A percentile compares a stretch with the other conserved stretches of the same genome.
Conservation (phyloP, 2,113 vertebrate species). For the Globicephala melas region DNA sequence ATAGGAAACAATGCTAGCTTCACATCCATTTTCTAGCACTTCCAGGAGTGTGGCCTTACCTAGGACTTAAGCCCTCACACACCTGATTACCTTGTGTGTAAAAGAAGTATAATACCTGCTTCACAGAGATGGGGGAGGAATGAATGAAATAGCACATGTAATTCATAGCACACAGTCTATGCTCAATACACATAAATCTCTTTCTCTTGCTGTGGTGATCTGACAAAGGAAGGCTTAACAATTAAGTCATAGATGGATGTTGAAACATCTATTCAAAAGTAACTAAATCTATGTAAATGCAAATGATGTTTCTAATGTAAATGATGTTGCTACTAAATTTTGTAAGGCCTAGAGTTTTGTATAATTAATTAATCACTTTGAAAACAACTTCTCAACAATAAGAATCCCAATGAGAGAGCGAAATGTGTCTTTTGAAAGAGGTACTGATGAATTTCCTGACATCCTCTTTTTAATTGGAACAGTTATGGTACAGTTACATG, state of each 20-base stretch:
- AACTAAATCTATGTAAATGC: slow-evolving; percentile 43
- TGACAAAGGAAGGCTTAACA: background rate
- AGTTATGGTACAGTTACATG: background rate
- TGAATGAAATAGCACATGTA: background rate
- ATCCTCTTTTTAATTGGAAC: background rate
- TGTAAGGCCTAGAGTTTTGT: slow-evolving; percentile 1
- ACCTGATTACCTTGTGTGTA: background rate
- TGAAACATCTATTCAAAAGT: slow-evolving; percentile 41
- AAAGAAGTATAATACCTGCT: background rate
- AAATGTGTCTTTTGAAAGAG: background rate
- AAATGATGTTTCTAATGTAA: slow-evolving; percentile 28
- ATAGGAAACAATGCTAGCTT: background rate
- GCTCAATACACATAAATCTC: background rate
- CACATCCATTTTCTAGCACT: background rate
- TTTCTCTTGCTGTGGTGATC: background rate
- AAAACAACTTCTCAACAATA: slow-evolving; percentile 32
- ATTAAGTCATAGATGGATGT: background rate
- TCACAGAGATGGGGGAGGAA: background rate
- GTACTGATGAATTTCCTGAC: background rate
- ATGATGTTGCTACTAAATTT: background rate
- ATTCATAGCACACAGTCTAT: background rate
- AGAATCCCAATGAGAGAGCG: background rate
- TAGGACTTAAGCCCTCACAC: background rate
- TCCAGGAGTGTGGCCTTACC: background rate
- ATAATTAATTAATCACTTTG: slow-evolving; percentile 37